These are phyloP conservation scores for Erpornis zantholeuca DNA, from an alignment of 2,113 vertebrate genomes.

Conservation along the genomic window DNA sequence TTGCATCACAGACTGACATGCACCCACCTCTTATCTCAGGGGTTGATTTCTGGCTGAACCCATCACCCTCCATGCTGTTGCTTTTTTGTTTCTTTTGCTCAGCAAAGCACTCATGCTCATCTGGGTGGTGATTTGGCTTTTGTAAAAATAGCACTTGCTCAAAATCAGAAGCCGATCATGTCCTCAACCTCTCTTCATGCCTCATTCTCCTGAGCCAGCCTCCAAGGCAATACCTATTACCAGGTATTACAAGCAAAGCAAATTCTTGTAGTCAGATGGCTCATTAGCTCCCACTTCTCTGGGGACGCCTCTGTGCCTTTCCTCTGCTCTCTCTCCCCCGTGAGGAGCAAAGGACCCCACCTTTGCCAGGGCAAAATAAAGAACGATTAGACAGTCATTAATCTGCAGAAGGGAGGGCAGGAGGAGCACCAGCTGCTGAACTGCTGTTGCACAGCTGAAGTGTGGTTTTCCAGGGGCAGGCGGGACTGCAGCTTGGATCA, in stretches of 20 bases:
- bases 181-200: not conserved
- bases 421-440: not conserved
- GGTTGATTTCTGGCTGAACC: not conserved
- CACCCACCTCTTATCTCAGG: not conserved
- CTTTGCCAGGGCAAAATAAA: not conserved
- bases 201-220: not conserved
- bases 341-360: not conserved
- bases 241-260: not conserved
- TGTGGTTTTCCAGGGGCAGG: not conserved
- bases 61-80: not conserved
- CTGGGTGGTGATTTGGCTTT: not conserved
- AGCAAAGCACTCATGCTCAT: not conserved
- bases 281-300: not conserved
- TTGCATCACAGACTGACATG: not conserved
- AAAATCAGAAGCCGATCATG: not conserved
- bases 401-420: not conserved
- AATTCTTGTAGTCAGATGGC: not conserved
- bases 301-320: not conserved
- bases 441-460: not conserved
- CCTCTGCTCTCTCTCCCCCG: not conserved
- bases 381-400: constrained; percentile 30
- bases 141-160: not conserved
- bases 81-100: not conserved
- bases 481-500: not conserved
- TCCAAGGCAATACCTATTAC: not conserved